Evolutionary conservation across 2,888 invertebrate genomes (phyloP), one percentile per base, ranked within the genome.

Genomic region (Caradrina clavipalpis): DNA sequence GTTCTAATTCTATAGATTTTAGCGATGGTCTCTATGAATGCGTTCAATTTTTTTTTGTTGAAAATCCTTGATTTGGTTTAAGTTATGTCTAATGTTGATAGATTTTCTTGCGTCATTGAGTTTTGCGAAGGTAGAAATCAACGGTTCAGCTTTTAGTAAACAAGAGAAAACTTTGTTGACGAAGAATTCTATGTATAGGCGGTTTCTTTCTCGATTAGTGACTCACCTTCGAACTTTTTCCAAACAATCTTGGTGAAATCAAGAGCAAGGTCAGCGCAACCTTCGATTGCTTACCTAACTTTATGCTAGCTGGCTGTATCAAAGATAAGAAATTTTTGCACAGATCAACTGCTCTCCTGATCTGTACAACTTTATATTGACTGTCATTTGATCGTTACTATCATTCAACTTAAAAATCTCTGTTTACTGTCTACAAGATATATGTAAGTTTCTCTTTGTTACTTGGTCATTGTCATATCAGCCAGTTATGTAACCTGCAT

Each of bases 1-100:
- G 76, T 73, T 76, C 66, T 63, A 61, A 66, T 69, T 76, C 56
- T 75, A 76, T 73, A 74, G 55, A 69, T 42, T 65, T 66, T 42
- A 55, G 82, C 73, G 73, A 61, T 68, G 11, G 15, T 13, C 5
- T 42, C 13, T 55, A 22, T 10, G 15, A 26, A n/a, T 58, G 15
- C n/a, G 2, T 13, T 19, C 3, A 26, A 1, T 17, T 10, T 19
- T 42, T n/a, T n/a, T n/a, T n/a, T n/a, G n/a, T n/a, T n/a, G n/a
- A n/a, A n/a, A n/a, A n/a, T n/a, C n/a, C n/a, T n/a, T n/a, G n/a
- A n/a, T n/a, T n/a, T n/a, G n/a, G n/a, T 26, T 19, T 49, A 11
- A 4, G 31, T 31, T n/a, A 1, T 15, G 13, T 39, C 39, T 31
- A 8, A n/a, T 53, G 15, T n/a, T 15, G 17, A n/a, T 11, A 0